phyloP scores from a whole-genome alignment of 1,140 invertebrate genomes.

The Manduca sexta region DNA sequence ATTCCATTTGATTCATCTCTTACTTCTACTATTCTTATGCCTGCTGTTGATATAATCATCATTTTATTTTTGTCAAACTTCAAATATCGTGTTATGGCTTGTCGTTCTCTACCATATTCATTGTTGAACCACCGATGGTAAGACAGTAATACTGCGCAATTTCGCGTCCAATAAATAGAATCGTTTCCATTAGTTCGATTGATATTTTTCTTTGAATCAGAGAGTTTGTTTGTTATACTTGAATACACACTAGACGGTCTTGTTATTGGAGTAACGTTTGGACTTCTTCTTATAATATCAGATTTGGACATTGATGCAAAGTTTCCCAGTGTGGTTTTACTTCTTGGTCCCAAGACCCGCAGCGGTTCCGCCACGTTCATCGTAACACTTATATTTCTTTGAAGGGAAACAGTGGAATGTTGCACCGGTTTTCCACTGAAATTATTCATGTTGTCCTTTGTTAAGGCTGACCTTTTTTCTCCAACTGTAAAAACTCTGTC shows the following conservation, averaged over 20 bases:
- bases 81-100: slow-evolving; percentile 71
- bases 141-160: slow-evolving; percentile 78
- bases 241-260: slow-evolving; percentile 69
- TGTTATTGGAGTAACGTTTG: slow-evolving; percentile 69
- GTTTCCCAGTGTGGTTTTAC: slow-evolving; percentile 71
- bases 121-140: slow-evolving; percentile 78
- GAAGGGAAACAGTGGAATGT: slow-evolving; percentile 62
- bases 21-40: slow-evolving; percentile 82
- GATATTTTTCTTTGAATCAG: slow-evolving; percentile 67
- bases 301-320: slow-evolving; percentile 68
- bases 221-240: slow-evolving; percentile 57
- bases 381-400: slow-evolving; percentile 68
- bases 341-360: slow-evolving; percentile 63
- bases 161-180: slow-evolving; percentile 78
- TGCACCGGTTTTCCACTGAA: slow-evolving; percentile 64
- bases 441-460: slow-evolving; percentile 70
- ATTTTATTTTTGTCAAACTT: slow-evolving; percentile 74
- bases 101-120: slow-evolving; percentile 68
- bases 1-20: slow-evolving; percentile 75
- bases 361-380: slow-evolving; percentile 70
- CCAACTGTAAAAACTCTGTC: slow-evolving; percentile 82
- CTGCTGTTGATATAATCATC: slow-evolving; percentile 76
- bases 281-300: slow-evolving; percentile 66
- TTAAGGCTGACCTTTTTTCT: slow-evolving; percentile 56
- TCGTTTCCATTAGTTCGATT: slow-evolving; percentile 64